These are phyloP conservation scores for Coremacera marginata DNA, from an alignment of 2,888 invertebrate species.

Conservation along the genomic window DNA sequence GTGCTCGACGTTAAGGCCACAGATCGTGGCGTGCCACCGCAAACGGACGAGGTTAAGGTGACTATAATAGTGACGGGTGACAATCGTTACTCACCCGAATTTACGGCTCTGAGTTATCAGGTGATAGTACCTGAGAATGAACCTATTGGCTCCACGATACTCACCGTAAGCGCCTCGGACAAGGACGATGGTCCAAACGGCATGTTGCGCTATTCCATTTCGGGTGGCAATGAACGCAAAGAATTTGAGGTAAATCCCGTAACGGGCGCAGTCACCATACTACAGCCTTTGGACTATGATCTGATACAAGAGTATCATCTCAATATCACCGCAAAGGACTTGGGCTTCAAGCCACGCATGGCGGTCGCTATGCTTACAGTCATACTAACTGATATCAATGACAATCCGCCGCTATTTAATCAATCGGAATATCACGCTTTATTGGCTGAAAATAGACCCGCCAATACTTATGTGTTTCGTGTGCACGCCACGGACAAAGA, in stretches of 20 bases:
- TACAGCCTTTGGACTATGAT: constrained; percentile 88
- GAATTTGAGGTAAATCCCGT: constrained; percentile 84
- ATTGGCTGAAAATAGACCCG: constrained; percentile 85
- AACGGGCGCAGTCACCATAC: constrained; percentile 84
- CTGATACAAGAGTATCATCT: constrained; percentile 85
- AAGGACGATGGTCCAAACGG: constrained; percentile 91
- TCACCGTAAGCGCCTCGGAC: constrained; percentile 88
- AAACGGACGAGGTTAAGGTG: constrained; percentile 81
- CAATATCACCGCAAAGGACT: constrained; percentile 88
- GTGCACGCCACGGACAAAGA: constrained; percentile 87
- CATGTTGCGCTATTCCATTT: constrained; percentile 85
- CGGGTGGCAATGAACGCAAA: constrained; percentile 83
- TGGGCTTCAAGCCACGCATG: constrained; percentile 83
- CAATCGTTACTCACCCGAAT: constrained; percentile 84
- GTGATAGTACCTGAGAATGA: constrained; percentile 94
- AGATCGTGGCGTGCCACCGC: constrained; percentile 90
- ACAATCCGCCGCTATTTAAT: constrained; percentile 90
- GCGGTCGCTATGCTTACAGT: constrained; percentile 87
- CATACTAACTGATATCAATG: constrained; percentile 91
- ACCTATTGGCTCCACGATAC: constrained; percentile 85
- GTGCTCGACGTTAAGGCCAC: constrained; percentile 79
- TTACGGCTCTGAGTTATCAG: constrained; percentile 87
- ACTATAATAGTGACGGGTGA: constrained; percentile 86
- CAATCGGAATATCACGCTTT: constrained; percentile 82
- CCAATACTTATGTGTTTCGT: constrained; percentile 80